phyloP scores from a whole-genome alignment of 2,888 invertebrate species.

The Tiliacea aurago region DNA sequence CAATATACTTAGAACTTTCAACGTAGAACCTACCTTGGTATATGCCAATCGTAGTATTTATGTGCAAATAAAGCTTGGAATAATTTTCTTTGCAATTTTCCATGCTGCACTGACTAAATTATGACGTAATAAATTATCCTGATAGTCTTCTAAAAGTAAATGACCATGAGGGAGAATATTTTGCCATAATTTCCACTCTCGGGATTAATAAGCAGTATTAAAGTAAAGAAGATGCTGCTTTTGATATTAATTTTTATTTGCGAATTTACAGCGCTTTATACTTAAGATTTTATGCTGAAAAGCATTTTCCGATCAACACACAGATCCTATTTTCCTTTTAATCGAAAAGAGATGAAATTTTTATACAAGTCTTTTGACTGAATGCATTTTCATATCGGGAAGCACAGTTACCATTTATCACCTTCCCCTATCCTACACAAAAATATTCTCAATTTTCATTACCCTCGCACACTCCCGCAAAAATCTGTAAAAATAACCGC shows the following conservation, averaged over 20 bases:
- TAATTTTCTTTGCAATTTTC: background rate
- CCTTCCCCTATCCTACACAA: background rate
- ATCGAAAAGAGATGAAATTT: background rate
- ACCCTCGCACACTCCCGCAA: slow-evolving; percentile 18
- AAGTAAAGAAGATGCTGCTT: background rate
- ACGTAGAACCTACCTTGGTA: background rate
- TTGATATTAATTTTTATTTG: background rate
- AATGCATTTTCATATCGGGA: background rate
- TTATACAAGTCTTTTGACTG: too few relatives aligned
- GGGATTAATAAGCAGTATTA: background rate
- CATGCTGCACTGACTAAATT: background rate
- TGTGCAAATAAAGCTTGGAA: background rate
- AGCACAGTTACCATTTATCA: background rate
- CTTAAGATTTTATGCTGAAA: background rate
- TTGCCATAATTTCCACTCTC: background rate
- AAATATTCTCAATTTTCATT: slow-evolving; percentile 33
- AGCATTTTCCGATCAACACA: background rate
- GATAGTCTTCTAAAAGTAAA: background rate
- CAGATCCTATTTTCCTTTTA: background rate
- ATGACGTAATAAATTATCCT: background rate
- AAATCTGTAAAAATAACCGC: slow-evolving; percentile 41
- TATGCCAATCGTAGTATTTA: background rate
- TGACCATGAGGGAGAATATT: background rate
- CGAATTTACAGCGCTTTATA: background rate
- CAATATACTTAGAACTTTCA: background rate